These are phyloP conservation scores for Scaptomyza tumidula DNA, from an alignment of 2,888 invertebrate genomes.

Conservation along the genomic window DNA sequence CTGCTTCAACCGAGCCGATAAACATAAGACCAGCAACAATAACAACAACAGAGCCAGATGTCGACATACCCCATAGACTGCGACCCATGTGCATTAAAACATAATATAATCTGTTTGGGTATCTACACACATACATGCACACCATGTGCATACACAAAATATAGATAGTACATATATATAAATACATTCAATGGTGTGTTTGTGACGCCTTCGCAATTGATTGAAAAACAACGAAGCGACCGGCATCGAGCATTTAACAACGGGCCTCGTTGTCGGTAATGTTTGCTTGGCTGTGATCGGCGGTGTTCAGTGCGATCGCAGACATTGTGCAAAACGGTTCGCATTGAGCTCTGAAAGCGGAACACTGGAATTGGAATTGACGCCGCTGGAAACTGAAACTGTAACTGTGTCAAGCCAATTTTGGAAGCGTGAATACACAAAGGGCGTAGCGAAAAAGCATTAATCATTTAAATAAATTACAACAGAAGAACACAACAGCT, in stretches of 20 bases:
- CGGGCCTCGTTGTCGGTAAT: slow-evolving; percentile 23
- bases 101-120: slow-evolving; percentile 18
- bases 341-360: slow-evolving; percentile 22
- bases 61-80: slow-evolving; percentile 24
- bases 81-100: slow-evolving; percentile 34
- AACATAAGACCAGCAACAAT: slow-evolving; percentile 27
- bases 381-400: slow-evolving; percentile 30
- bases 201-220: slow-evolving; percentile 68
- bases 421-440: slow-evolving; percentile 31
- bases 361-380: slow-evolving; percentile 32
- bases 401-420: slow-evolving; percentile 57
- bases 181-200: slow-evolving; percentile 25
- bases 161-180: not conserved
- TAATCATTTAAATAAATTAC: slow-evolving; percentile 12
- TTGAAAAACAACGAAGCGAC: slow-evolving; percentile 64
- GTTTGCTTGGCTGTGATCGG: not conserved
- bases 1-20: slow-evolving; percentile 51
- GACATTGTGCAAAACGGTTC: slow-evolving; percentile 71
- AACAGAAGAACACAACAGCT: slow-evolving; percentile 4
- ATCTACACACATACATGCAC: not conserved
- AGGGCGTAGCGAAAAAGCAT: slow-evolving; percentile 31
- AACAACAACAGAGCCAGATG: slow-evolving; percentile 44
- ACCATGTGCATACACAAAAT: not conserved
- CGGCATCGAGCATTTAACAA: slow-evolving; percentile 29
- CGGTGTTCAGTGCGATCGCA: slow-evolving; percentile 72